Base-by-base conservation (phyloP, 2,888 invertebrate genomes). In the Hemistola chrysoprasaria region DNA sequence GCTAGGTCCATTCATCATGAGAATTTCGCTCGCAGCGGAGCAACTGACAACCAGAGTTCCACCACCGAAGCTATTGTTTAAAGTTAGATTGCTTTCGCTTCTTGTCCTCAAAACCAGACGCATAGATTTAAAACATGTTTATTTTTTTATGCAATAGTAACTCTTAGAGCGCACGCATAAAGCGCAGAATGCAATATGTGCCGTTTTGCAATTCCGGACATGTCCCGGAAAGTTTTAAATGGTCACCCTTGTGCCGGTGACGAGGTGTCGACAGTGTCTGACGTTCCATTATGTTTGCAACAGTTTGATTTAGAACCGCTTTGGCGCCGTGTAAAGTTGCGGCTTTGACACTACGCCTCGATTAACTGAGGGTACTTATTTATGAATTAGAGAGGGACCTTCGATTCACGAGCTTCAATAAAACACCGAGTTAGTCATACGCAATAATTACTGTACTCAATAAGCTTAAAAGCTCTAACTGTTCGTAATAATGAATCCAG, bases 51-150 rank as follows among this genome's bases (percentile, higher is more conserved):
- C 47, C 47, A 48, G 44, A 51, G 57, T 54, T 57, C 61, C 62
- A 48, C 52, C 49, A 53, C 20, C 29, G 22, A 31, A 11, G 32
- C 69, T 62, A 74, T 76, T 78, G 76, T 75, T 73, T 66, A 62
- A 78, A 77, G 69, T 76, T 79, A 72, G 75, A 81, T 78, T 78
- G 70, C 68, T 73, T 69, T 59, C 30, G 35, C 50, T 44, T 54
- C 60, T 62, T 62, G 46, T 45, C 36, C 46, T 35, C 40, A 43
- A 50, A 44, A 44, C 43, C 26, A 44, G 34, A 35, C 46, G 33
- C 40, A 41, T 45, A 36, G 40, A 35, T 48, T 44, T 46, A 40
- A 41, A 38, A 41, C 38, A 34, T 28, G 2, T 23, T 23, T 16
- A 25, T 22, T 20, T 30, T 38, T 30, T 37, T 34, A 22, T 6